Evolutionary conservation across 2,113 vertebrate species (phyloP).

Genomic region (Cinclus cinclus): DNA sequence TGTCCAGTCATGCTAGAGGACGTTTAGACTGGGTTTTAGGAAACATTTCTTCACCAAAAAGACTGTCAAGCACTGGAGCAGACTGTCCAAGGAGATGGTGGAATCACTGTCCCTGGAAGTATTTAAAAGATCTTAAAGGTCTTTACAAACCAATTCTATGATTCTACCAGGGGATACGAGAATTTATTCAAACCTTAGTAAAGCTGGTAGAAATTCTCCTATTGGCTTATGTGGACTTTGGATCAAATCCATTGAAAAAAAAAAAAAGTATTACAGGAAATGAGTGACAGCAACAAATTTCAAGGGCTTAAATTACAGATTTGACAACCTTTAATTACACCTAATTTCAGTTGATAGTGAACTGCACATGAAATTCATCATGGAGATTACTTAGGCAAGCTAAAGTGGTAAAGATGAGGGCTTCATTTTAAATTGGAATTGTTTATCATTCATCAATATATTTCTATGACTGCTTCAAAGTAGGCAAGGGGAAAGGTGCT

Average conservation of each 20-base stretch:
- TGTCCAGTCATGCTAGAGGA: neutral
- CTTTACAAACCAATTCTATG: neutral
- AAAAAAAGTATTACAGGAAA: neutral
- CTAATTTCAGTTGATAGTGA: slow-evolving; percentile 4
- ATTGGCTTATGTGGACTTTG: neutral
- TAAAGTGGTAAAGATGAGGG: slow-evolving; percentile 16
- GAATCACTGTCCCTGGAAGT: neutral
- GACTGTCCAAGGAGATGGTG: neutral
- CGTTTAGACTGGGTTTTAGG: neutral
- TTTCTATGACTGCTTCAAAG: neutral
- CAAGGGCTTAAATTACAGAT: slow-evolving; percentile 35
- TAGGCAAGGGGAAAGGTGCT: neutral
- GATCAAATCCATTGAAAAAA: neutral
- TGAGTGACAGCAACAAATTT: neutral
- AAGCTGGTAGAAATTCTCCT: neutral
- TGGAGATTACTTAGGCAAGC: slow-evolving; percentile 52
- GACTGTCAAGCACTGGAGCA: neutral
- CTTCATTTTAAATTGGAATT: slow-evolving; percentile 66
- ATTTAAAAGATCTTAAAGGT: neutral
- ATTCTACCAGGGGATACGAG: neutral
- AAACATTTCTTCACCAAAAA: neutral
- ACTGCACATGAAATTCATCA: slow-evolving; percentile 15
- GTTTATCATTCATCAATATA: slow-evolving; percentile 68
- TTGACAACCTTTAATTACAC: slow-evolving; percentile 43
- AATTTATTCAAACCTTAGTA: neutral